Base-by-base conservation (phyloP, 2,113 vertebrate genomes). In the Hippopotamus amphibius region DNA sequence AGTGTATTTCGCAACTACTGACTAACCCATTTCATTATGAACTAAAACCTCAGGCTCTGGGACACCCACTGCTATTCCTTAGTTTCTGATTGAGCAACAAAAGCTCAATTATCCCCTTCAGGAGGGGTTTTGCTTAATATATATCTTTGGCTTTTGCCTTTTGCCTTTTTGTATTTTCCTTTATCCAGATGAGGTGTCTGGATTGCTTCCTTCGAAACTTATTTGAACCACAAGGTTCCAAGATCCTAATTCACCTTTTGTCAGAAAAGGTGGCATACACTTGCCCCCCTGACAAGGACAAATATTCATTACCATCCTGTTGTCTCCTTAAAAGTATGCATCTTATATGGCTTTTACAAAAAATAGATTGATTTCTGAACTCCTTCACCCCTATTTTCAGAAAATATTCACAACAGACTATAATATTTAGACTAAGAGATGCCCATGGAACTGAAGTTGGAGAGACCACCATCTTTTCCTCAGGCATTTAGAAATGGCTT, bases 71-170 rank as follows among this genome's bases (percentile, higher is more conserved):
- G 33, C 28, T 79, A 80, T 41, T 92, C 30, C 50, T 55, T 87
- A 71, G 80, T 92, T 92, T 96, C 90, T 93, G 66, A 84, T 72
- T 93, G 92, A 94, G 81, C 93, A 97, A 81, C 11, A 77, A 96
- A 94, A 82, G n/a, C 43, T 88, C 43, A 90, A 33, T 85, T 90
- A 93, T 63, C 46, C n/a, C 22, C 77, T 81, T 7, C 1, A 57
- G 55, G 41, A 48, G n/a, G 28, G 30, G 41, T 48, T 79, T 59
- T 24, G 19, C 50, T 79, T 55, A n/a, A 55, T 55, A 79, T n/a
- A 55, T 55, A 37, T 76, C 37, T 30, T 37, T 37, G 37, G 37
- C 37, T 93, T 6, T 43, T 16, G 77, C 33, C 50, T n/a, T 37
- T 12, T 57, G 11, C 65, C 24, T 72, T 46, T 71, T 22, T 43